Evolutionary conservation across 1,140 invertebrate genomes (phyloP).

Genomic region (Hormaphis cornu): DNA sequence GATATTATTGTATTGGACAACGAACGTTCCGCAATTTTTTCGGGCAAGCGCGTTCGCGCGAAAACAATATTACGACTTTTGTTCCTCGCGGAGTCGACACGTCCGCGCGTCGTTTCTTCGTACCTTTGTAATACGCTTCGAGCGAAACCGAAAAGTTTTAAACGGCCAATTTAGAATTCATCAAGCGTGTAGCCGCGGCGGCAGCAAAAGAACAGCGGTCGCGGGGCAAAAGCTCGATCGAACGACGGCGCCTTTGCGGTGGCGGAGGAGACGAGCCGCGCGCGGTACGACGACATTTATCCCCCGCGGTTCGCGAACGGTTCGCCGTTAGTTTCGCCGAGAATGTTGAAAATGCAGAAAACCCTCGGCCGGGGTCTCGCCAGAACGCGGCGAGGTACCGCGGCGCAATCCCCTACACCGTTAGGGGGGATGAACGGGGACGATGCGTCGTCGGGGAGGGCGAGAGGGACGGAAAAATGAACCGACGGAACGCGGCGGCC

Average conservation of each 20-base stretch:
- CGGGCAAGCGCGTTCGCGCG: too few species aligned
- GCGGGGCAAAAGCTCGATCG: too few species aligned
- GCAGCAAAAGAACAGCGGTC: too few species aligned
- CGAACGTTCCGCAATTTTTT: too few species aligned
- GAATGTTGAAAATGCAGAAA: conserved; percentile 2
- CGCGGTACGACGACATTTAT: conserved; percentile 3
- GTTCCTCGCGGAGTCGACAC: too few species aligned
- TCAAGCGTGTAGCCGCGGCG: not conserved
- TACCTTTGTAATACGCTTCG: too few species aligned
- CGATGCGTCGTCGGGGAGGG: not conserved
- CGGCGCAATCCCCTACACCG: too few species aligned
- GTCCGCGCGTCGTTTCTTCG: too few species aligned
- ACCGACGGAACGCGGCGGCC: not conserved
- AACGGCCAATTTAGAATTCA: conserved; percentile 13
- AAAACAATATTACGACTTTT: too few species aligned
- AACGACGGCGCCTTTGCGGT: too few species aligned
- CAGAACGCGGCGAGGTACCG: not conserved
- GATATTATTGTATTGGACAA: too few species aligned
- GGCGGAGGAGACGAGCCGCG: not conserved
- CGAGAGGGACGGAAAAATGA: not conserved
- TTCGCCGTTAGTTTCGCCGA: conserved; percentile 5
- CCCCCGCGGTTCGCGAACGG: not conserved
- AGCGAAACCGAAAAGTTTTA: conserved; percentile 2
- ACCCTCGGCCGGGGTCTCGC: not conserved
- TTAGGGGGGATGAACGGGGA: too few species aligned